These are phyloP conservation scores for Drosophila koepferae DNA, from an alignment of 2,888 invertebrate species.

Conservation along the genomic window DNA sequence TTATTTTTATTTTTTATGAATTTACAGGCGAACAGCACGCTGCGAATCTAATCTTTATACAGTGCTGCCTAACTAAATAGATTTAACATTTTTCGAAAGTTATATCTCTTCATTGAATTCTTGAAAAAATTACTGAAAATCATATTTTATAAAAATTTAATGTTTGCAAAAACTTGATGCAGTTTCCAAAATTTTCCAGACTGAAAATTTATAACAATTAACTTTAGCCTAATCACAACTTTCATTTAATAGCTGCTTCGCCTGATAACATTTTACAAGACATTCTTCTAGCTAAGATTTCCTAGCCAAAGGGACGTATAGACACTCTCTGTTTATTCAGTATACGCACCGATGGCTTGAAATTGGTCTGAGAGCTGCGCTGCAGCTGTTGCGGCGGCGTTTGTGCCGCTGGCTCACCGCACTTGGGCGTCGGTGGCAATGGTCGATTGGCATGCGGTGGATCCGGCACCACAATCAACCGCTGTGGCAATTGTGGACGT, in stretches of 20 bases:
- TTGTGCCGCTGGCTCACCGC: conserved; percentile 81
- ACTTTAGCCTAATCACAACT: neutral
- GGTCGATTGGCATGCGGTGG: conserved; percentile 88
- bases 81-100: no score
- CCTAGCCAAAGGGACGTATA: neutral
- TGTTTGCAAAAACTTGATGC: neutral
- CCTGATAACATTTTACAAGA: conserved; percentile 6
- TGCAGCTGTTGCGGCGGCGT: conserved; percentile 86
- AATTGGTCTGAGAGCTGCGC: conserved; percentile 93
- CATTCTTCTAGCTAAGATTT: conserved; percentile 25
- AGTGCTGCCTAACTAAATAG: no score
- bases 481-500: conserved; percentile 94
- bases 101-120: no score
- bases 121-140: no score
- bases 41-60: no score
- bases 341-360: conserved; percentile 93
- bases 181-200: neutral
- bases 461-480: conserved; percentile 96
- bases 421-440: conserved; percentile 85
- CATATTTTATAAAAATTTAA: no score
- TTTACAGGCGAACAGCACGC: neutral
- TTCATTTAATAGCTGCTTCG: neutral
- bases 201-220: neutral
- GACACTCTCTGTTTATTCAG: conserved; percentile 28
- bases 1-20: neutral